phyloP scores from a whole-genome alignment of 2,797 vertebrate genomes.

The Parauchenoglanis punctatus region DNA sequence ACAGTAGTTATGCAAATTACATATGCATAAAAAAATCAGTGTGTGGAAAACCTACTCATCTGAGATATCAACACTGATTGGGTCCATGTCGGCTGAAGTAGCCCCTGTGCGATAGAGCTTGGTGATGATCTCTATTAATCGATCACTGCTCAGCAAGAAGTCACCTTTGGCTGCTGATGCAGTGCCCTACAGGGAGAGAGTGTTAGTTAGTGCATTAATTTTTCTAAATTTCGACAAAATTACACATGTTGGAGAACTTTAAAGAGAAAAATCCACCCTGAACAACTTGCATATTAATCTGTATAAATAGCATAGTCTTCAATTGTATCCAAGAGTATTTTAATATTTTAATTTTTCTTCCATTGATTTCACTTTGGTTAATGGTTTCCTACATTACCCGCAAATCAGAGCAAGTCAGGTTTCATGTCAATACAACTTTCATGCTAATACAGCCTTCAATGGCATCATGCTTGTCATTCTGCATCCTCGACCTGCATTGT shows the following conservation, averaged over 20 bases:
- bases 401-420: neutral
- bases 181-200: constrained; percentile 79
- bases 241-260: neutral
- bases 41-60: constrained; percentile 86
- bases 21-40: neutral
- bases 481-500: neutral
- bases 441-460: too few species aligned
- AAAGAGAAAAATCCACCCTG: neutral
- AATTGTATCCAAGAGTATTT: neutral
- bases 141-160: constrained; percentile 94
- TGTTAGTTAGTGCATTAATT: neutral
- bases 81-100: constrained; percentile 83
- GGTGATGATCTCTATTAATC: constrained; percentile 96
- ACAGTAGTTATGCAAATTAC: neutral
- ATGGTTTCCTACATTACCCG: neutral
- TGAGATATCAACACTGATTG: constrained; percentile 90
- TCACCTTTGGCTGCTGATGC: constrained; percentile 92
- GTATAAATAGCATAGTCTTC: neutral
- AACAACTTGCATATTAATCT: neutral
- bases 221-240: neutral
- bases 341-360: neutral
- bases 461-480: neutral
- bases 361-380: neutral
- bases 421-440: neutral
- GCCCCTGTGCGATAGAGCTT: constrained; percentile 89